Percentiles rank a stretch among this genome's conserved stretches.
phyloP scores from a whole-genome alignment of 2,888 invertebrate species.

The Andrena trimmerana region DNA sequence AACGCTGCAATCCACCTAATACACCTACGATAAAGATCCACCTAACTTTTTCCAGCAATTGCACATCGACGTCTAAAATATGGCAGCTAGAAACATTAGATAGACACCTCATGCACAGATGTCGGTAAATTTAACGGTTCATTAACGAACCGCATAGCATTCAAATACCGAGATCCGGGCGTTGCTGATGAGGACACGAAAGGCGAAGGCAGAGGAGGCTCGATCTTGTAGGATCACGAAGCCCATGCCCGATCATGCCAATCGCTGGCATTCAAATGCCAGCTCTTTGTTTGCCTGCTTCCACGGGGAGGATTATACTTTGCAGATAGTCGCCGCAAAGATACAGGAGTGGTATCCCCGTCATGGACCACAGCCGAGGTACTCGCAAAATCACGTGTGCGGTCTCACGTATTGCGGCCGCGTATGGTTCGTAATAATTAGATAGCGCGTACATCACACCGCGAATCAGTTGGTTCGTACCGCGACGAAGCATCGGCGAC shows the following conservation, averaged over 20 bases:
- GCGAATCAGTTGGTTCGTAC: conserved; percentile 12
- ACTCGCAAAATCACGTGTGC: neutral
- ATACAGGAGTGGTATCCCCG: conserved; percentile 42
- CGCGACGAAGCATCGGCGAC: conserved; percentile 17
- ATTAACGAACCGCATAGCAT: conserved; percentile 14
- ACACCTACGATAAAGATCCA: neutral
- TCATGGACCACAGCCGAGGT: neutral
- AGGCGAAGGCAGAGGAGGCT: conserved; percentile 19
- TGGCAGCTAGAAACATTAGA: neutral
- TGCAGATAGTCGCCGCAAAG: conserved; percentile 46
- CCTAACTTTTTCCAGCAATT: neutral
- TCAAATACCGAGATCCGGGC: conserved; percentile 31
- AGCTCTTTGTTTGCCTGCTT: conserved; percentile 76
- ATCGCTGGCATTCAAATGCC: conserved; percentile 80
- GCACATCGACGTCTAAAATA: neutral
- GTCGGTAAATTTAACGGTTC: neutral
- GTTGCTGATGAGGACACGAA: conserved; percentile 11
- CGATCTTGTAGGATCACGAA: conserved; percentile 67
- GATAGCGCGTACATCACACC: conserved; percentile 23
- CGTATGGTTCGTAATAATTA: conserved; percentile 57
- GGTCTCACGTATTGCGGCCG: neutral
- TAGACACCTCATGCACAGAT: neutral
- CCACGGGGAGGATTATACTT: conserved; percentile 62
- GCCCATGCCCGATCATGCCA: conserved; percentile 55
- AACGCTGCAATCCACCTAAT: too few relatives aligned